Percentiles rank a stretch among this genome's conserved stretches.
phyloP scores from a whole-genome alignment of 1,140 invertebrate genomes.

The Apis cerana region DNA sequence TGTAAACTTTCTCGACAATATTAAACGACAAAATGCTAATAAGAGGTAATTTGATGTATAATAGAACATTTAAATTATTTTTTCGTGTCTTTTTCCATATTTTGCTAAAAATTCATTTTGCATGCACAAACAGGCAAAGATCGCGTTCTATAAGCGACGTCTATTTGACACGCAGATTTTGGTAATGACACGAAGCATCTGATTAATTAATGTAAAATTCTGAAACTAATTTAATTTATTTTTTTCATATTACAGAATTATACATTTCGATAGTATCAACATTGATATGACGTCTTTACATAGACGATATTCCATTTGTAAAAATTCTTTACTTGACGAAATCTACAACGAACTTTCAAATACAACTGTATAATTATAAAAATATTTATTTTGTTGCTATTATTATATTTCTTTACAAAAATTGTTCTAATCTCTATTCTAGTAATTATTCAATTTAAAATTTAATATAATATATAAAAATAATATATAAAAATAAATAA shows the following conservation, averaged over 20 bases:
- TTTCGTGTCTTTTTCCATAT: conserved; percentile 13
- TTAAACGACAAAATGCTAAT: conserved; percentile 75
- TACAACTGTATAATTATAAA: conserved; percentile 73
- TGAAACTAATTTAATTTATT: background rate
- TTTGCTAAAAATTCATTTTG: conserved; percentile 67
- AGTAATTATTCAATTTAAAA: background rate
- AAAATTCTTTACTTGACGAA: conserved; percentile 73
- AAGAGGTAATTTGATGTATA: conserved; percentile 68
- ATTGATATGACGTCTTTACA: conserved; percentile 70
- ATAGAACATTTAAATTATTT: background rate
- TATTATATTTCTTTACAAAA: conserved; percentile 52
- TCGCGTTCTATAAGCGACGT: conserved; percentile 68
- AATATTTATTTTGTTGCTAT: conserved; percentile 44
- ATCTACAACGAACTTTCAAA: conserved; percentile 78
- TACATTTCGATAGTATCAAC: conserved; percentile 66
- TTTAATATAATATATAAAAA: background rate
- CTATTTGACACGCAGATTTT: conserved; percentile 65
- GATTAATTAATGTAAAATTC: background rate
- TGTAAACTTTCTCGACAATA: conserved; percentile 76
- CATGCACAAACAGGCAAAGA: conserved; percentile 72
- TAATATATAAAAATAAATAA: background rate
- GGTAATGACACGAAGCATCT: conserved; percentile 64
- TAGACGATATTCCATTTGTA: conserved; percentile 68
- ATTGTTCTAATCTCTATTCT: background rate
- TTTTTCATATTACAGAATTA: conserved; percentile 65